These are phyloP conservation scores for Drosophila bocki DNA, from an alignment of 1,140 invertebrate genomes.

Conservation along the genomic window DNA sequence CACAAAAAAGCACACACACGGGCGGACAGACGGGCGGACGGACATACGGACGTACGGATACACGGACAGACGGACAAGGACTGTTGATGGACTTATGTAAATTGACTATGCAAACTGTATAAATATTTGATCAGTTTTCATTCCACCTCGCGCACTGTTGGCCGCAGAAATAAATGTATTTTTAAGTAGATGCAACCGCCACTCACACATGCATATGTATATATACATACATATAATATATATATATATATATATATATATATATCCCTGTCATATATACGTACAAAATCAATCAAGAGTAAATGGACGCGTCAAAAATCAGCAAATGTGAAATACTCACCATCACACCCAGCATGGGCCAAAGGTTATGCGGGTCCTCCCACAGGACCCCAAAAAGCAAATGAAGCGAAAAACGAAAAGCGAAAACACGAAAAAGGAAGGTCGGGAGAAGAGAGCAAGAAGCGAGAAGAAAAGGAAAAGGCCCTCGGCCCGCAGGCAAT, in stretches of 20 bases:
- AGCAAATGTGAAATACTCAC: constrained; percentile 69
- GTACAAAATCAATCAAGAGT: constrained; percentile 75
- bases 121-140: constrained; percentile 66
- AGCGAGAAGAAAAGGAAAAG: constrained; percentile 24
- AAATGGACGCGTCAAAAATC: constrained; percentile 74
- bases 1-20: constrained; percentile 4
- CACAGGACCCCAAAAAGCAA: constrained; percentile 17
- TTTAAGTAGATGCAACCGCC: constrained; percentile 74
- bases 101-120: constrained; percentile 78
- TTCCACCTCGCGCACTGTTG: constrained; percentile 19
- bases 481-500: constrained; percentile 32
- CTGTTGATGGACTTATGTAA: constrained; percentile 73
- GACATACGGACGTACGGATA: neutral
- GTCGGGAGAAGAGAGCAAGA: neutral
- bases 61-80: constrained; percentile 9
- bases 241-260: neutral
- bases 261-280: neutral
- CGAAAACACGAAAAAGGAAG: constrained; percentile 5
- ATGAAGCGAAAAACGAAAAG: constrained; percentile 26
- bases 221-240: neutral
- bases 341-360: neutral
- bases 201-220: constrained; percentile 17
- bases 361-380: constrained; percentile 51
- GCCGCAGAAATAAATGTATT: constrained; percentile 64
- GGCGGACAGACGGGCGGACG: constrained; percentile 3